Percentiles rank a stretch among this genome's conserved stretches.
phyloP scores from a whole-genome alignment of 2,888 invertebrate genomes.

The Bellardia bayeri region DNA sequence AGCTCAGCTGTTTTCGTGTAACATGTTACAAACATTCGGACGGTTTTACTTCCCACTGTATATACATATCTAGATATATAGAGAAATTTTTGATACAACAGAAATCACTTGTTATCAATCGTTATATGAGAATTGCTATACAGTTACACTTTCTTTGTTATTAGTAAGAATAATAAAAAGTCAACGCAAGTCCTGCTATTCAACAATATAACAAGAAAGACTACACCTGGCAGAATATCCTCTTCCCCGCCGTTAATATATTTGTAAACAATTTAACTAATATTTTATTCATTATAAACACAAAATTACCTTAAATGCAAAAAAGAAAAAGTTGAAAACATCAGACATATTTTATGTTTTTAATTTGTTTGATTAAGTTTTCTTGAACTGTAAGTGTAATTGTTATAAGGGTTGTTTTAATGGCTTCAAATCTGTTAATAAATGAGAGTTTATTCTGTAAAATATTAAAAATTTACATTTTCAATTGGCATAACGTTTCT shows the following conservation, averaged over 20 bases:
- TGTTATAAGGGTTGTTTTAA: conserved; percentile 33
- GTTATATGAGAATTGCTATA: background rate
- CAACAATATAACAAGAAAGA: background rate
- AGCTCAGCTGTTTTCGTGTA: no score
- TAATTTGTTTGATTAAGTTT: background rate
- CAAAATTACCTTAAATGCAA: conserved; percentile 35
- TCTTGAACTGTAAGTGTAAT: background rate
- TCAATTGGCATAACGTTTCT: conserved; percentile 3
- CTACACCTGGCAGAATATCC: background rate
- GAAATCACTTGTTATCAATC: background rate
- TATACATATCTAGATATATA: no score
- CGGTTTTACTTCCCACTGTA: no score
- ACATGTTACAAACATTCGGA: no score
- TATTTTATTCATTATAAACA: conserved; percentile 53
- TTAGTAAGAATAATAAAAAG: background rate
- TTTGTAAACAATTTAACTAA: conserved; percentile 54
- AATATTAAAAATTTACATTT: conserved; percentile 33
- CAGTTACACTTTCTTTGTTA: background rate
- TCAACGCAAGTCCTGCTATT: background rate
- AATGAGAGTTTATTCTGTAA: conserved; percentile 34
- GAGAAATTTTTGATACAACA: background rate
- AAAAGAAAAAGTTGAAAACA: background rate
- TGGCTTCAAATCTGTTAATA: conserved; percentile 46
- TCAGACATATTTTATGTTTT: background rate
- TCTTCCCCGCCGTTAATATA: background rate